phyloP scores from a whole-genome alignment of 2,888 invertebrate genomes.

The Andrena hattorfiana region DNA sequence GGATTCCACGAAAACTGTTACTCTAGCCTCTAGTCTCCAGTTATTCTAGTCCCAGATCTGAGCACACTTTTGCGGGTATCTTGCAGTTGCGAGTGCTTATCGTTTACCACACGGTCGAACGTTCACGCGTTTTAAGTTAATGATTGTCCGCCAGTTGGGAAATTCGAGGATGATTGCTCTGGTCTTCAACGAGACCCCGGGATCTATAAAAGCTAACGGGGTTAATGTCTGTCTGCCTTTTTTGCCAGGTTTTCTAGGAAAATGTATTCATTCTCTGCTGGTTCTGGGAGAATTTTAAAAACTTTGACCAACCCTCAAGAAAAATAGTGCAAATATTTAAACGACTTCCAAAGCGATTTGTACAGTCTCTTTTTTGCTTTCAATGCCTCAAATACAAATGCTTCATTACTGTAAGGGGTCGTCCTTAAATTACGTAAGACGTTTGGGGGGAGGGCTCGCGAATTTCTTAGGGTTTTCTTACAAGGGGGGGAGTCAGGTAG shows the following conservation, averaged over 20 bases:
- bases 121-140: slow-evolving; percentile 1
- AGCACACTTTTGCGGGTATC: slow-evolving; percentile 12
- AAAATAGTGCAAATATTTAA: too few relatives aligned
- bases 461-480: too few relatives aligned
- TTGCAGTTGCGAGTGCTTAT: slow-evolving; percentile 3
- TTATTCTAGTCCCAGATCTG: slow-evolving; percentile 17
- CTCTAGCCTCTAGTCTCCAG: slow-evolving; percentile 1
- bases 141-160: slow-evolving; percentile 1
- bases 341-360: too few relatives aligned
- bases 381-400: too few relatives aligned
- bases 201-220: slow-evolving; percentile 2
- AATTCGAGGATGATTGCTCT: not conserved
- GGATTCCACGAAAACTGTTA: slow-evolving; percentile 36
- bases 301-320: too few relatives aligned
- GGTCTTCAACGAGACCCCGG: not conserved
- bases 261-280: not conserved
- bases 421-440: too few relatives aligned
- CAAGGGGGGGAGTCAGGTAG: too few relatives aligned
- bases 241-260: not conserved
- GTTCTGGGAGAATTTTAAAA: too few relatives aligned
- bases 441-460: too few relatives aligned
- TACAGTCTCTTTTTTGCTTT: too few relatives aligned
- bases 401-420: too few relatives aligned
- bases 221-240: not conserved
- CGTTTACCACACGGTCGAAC: not conserved